Base-by-base conservation (phyloP, 2,888 invertebrate species). In the Drosophila histrio region DNA sequence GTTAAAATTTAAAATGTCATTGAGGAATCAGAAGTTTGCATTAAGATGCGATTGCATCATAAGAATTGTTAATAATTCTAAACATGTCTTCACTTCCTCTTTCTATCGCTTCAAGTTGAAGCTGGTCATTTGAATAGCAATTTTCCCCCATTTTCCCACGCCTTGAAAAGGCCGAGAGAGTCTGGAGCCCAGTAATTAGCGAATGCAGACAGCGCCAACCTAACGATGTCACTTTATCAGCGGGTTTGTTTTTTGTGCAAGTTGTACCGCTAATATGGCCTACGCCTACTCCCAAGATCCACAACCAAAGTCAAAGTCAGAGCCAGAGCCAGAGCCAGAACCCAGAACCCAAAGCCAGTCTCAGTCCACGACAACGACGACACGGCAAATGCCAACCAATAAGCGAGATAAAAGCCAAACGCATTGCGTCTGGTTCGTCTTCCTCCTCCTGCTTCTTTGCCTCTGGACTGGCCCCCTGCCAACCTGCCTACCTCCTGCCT, bases 231-330 rank as follows among this genome's bases (percentile, higher is more conserved):
- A 78, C 88, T 88, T 88, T 87, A 88, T 88, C 85, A 87, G 82
- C 81, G 86, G 83, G 76, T 81, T 84, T 66, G 65, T 72, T 74
- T 54, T 60, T 60, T 60, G 39, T 84, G 88, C 90, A 89, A 88
- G 89, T 89, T 90, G 91, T 90, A 90, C 91, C 91, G 89, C 91
- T 91, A 91, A 91, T 90, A 90, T 89, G 88, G 88, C 85, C 79
- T 85, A 91, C 91, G 91, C 91, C 91, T 91, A 91, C 91, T 91
- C 82, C 82, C 61, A 63, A 52, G 32, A 57, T 28, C 56, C 61
- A 53, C 79, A 75, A 77, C 22, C 62, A 13, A 36, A 68, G 58
- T 22, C 30, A 5, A 17, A 53, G 41, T 62, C 72, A 64, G 68
- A 68, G 74, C 17, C 11, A 22, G 9, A 38, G 24, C n/a, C n/a